Base-by-base conservation (phyloP, 2,888 invertebrate species). In the Isotomurus palustris region DNA sequence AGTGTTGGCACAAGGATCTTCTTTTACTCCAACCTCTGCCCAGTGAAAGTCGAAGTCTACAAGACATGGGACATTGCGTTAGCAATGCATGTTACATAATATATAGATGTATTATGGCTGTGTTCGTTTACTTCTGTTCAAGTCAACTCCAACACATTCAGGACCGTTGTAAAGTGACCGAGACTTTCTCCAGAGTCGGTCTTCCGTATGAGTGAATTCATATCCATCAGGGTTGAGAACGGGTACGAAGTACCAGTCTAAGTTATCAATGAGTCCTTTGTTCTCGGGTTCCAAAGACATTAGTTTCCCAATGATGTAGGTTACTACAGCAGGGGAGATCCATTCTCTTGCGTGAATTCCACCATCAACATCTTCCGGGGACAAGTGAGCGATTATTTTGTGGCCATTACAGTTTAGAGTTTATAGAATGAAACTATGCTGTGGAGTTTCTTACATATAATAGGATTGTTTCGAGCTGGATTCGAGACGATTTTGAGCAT, bases 131-230 rank as follows among this genome's bases (percentile, higher is more conserved):
- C 64, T 93, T 62, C 93, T 82, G 73, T 91, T 91, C 1, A 91
- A 80, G 75, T 91, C 91, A 0, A 86, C 84, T 1, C 91, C 91
- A 0, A 82, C 76, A 71, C 90, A 89, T 17, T 54, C 51, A 17
- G 35, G 41, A 4, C 67, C 69, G 36, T 62, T 63, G n/a, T 14
- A 8, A 32, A 14, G 8, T 4, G 80, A 79, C 29, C 89, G 80
- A 0, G 88, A 88, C 76, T 89, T 89, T 67, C 84, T 80, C 89
- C 89, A 90, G 57, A 88, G 78, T 48, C 92, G 81, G 73, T 19
- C 89, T 81, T 64, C 69, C 1, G 56, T 65, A 41, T 65, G 64
- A 12, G 67, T 66, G 49, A 54, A 70, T 44, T 67, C 67, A 47
- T 70, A 68, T 1, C 93, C 90, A 74, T 93, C 88, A 12, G 90